Evolutionary conservation across 1,140 invertebrate species (phyloP).

Genomic region (Orchesella cincta): DNA sequence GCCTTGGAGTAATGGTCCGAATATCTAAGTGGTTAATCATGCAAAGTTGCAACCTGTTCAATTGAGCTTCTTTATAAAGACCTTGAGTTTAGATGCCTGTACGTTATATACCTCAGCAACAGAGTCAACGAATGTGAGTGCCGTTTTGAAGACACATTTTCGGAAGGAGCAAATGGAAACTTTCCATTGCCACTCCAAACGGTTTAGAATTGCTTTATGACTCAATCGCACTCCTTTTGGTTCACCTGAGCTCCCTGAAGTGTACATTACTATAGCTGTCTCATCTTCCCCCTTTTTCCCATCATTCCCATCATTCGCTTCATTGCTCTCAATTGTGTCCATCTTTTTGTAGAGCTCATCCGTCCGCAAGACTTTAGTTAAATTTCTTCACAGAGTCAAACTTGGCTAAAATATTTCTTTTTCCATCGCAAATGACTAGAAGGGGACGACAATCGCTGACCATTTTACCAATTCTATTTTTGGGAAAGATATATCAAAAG

Average conservation of each 20-base stretch:
- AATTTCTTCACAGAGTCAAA: conserved; percentile 34
- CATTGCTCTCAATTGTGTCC: no score
- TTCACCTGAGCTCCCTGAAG: conserved; percentile 87
- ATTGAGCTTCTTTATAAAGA: no score
- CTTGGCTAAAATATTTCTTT: conserved; percentile 24
- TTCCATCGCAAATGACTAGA: conserved; percentile 49
- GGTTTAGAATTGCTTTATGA: conserved; percentile 75
- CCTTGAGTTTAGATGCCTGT: not conserved
- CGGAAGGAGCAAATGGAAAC: conserved; percentile 71
- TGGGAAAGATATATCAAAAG: conserved; percentile 74
- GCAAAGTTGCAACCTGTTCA: no score
- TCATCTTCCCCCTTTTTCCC: no score
- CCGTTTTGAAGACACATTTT: conserved; percentile 80
- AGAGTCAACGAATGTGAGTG: conserved; percentile 84
- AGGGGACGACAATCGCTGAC: conserved; percentile 56
- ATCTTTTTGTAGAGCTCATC: not conserved
- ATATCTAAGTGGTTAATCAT: no score
- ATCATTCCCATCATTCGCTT: no score
- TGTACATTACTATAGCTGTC: conserved; percentile 79
- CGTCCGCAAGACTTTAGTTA: not conserved
- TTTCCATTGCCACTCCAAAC: conserved; percentile 81
- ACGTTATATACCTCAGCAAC: conserved; percentile 68
- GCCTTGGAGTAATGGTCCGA: conserved; percentile 75
- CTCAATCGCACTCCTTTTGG: conserved; percentile 88
- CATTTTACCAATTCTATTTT: conserved; percentile 73